A percentile compares a stretch with the other conserved stretches of the same genome.
Conservation (phyloP, 2,888 invertebrate species). For the Bombylius discolor region DNA sequence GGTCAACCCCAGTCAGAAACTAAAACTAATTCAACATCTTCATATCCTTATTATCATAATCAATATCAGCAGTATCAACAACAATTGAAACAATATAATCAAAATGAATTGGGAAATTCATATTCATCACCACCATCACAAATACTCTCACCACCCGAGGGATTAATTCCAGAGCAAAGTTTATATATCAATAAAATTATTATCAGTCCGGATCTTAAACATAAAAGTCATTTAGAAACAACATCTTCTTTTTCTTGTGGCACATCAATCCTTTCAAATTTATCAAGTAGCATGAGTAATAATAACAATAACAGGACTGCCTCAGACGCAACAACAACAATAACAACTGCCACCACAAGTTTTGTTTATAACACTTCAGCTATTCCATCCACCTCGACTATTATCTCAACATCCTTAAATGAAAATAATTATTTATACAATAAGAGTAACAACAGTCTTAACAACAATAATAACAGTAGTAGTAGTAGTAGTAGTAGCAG, state of each 20-base stretch:
- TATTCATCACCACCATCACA: neutral
- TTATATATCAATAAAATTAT: neutral
- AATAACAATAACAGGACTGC: neutral
- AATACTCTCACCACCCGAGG: neutral
- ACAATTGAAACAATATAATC: conserved; percentile 1
- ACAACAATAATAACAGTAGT: conserved; percentile 12
- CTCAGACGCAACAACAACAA: neutral
- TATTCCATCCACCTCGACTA: too few relatives aligned
- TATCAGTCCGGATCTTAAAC: neutral
- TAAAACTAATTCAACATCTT: neutral
- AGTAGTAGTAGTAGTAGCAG: conserved; percentile 8
- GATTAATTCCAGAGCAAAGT: neutral
- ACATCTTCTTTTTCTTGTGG: too few relatives aligned
- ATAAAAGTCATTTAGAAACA: neutral
- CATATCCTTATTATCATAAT: neutral
- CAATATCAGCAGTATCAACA: neutral
- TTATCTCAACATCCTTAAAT: neutral
- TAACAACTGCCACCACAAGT: too few relatives aligned
- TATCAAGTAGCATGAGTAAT: too few relatives aligned
- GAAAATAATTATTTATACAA: neutral
- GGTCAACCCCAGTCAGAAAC: conserved; percentile 7
- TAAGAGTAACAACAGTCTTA: neutral
- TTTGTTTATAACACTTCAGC: too few relatives aligned
- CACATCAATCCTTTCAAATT: neutral
- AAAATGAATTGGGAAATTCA: neutral